Conservation (phyloP, 2,888 invertebrate genomes). For the Acrocyrtus sp. region DNA sequence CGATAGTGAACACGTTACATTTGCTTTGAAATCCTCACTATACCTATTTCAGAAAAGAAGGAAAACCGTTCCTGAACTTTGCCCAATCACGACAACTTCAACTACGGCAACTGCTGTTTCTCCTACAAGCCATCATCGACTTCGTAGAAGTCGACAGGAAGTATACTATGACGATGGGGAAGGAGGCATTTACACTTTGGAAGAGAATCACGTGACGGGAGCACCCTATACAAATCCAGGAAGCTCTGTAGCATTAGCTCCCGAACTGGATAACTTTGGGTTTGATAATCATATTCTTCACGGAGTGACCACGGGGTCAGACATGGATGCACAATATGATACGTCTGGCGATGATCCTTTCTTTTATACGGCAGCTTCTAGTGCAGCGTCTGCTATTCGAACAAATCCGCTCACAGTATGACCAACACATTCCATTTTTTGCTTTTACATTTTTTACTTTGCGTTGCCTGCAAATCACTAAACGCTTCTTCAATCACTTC, state of each 20-base stretch:
- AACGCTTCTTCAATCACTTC: no score
- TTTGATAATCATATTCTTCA: slow-evolving; percentile 17
- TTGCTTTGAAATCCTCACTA: background rate
- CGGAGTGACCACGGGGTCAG: slow-evolving; percentile 2
- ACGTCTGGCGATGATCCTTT: slow-evolving; percentile 3
- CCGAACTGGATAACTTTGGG: slow-evolving; percentile 21
- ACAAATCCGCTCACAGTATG: slow-evolving; percentile 55
- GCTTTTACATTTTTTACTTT: no score
- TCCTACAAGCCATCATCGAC: slow-evolving; percentile 10
- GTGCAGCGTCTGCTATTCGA: slow-evolving; percentile 21
- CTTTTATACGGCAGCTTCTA: slow-evolving; percentile 17
- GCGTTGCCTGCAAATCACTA: no score
- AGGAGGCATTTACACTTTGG: slow-evolving; percentile 15
- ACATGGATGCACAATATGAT: slow-evolving; percentile 8
- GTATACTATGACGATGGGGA: slow-evolving; percentile 6
- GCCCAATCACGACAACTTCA: slow-evolving; percentile 14
- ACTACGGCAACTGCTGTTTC: background rate
- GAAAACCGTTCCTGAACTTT: slow-evolving; percentile 39
- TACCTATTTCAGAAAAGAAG: slow-evolving; percentile 31
- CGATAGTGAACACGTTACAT: background rate
- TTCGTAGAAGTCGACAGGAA: slow-evolving; percentile 5
- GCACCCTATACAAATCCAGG: background rate
- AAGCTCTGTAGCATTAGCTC: background rate
- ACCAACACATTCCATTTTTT: no score
- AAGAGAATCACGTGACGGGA: background rate